Evolutionary conservation across 2,797 vertebrate genomes (phyloP).

Genomic region (Enteromius argenteus): DNA sequence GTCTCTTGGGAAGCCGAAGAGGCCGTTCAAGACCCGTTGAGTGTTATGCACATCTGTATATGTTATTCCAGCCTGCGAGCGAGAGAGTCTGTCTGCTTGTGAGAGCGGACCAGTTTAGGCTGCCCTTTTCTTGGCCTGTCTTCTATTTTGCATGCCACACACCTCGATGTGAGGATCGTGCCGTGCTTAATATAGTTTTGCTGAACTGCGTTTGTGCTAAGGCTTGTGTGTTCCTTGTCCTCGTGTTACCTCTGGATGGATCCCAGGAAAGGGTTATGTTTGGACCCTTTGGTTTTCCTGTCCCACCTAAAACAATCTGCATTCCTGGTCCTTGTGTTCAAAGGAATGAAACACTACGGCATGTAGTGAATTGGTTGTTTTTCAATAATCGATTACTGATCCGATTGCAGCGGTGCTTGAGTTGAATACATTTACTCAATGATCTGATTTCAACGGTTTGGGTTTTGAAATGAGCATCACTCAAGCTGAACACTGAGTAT

Average conservation of each 20-base stretch:
- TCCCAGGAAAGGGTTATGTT: constrained; percentile 16
- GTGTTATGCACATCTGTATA: neutral
- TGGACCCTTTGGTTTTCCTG: constrained; percentile 12
- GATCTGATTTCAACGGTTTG: neutral
- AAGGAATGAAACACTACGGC: neutral
- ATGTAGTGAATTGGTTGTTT: neutral
- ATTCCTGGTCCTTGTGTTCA: neutral
- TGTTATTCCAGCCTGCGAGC: neutral
- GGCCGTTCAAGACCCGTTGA: constrained; percentile 12
- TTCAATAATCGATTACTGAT: neutral
- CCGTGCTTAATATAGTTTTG: constrained; percentile 28
- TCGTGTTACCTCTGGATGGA: constrained; percentile 22
- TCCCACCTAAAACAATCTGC: constrained; percentile 32
- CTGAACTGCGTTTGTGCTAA: constrained; percentile 35
- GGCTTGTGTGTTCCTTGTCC: constrained; percentile 42
- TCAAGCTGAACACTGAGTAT: neutral
- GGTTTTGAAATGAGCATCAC: no score
- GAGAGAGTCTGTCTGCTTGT: constrained; percentile 3
- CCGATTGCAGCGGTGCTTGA: neutral
- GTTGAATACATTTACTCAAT: neutral
- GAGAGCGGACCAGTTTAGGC: constrained; percentile 13
- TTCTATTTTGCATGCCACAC: constrained; percentile 51
- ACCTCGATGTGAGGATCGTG: constrained; percentile 24
- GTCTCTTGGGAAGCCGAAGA: constrained; percentile 14
- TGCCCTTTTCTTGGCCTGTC: constrained; percentile 52